Evolutionary conservation across 2,888 invertebrate species (phyloP).

Genomic region (Apodemia duryi): DNA sequence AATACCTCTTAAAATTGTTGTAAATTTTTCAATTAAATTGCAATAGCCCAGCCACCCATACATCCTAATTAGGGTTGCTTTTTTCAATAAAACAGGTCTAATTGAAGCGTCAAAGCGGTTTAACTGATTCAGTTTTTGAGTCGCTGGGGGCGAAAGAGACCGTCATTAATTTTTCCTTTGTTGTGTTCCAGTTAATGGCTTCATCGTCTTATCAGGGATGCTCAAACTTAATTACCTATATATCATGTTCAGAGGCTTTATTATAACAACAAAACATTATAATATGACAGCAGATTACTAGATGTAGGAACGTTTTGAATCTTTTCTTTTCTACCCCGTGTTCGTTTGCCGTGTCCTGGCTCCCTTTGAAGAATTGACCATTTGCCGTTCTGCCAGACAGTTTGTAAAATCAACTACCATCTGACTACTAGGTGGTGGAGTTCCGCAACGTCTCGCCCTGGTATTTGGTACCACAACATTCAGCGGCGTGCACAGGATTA

Average conservation of each 20-base stretch:
- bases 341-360: too few species aligned
- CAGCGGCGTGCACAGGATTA: too few species aligned
- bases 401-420: too few species aligned
- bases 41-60: constrained; percentile 1
- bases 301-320: too few species aligned
- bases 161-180: constrained; percentile 13
- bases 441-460: too few species aligned
- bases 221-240: constrained; percentile 8
- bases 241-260: not conserved
- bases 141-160: constrained; percentile 3
- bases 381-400: too few species aligned
- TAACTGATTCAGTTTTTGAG: constrained; percentile 10
- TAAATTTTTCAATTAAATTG: constrained; percentile 11
- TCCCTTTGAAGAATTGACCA: too few species aligned
- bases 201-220: constrained; percentile 9
- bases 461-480: too few species aligned
- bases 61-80: constrained; percentile 7
- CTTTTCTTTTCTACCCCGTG: too few species aligned
- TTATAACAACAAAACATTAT: too few species aligned
- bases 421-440: too few species aligned
- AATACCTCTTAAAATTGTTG: not conserved
- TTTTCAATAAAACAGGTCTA: constrained; percentile 13
- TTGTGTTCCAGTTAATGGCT: constrained; percentile 11
- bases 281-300: too few species aligned
- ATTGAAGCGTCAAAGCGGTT: constrained; percentile 14